Percentiles rank a stretch among this genome's conserved stretches.
Conservation (phyloP, 2,797 vertebrate genomes). For the Ptychadena robeensis region DNA sequence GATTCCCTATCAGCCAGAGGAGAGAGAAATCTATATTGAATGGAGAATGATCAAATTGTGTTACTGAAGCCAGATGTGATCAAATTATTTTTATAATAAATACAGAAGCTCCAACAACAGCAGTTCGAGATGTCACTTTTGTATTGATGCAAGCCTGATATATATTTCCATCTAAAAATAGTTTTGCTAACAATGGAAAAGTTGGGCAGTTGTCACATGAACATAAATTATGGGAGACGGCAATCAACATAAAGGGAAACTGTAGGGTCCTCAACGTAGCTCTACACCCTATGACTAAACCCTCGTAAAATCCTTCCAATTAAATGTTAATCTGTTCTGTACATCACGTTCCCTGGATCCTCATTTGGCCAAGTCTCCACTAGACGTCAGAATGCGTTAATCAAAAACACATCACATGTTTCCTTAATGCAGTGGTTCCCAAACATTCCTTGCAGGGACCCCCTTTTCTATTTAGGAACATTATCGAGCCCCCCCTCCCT, state of each 20-base stretch:
- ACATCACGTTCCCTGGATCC: too few relatives aligned
- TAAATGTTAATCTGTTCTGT: too few relatives aligned
- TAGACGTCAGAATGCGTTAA: too few relatives aligned
- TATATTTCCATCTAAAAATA: neutral
- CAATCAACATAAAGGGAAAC: neutral
- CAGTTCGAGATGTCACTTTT: neutral
- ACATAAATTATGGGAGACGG: neutral
- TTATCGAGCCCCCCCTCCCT: too few relatives aligned
- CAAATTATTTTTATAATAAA: conserved; percentile 13
- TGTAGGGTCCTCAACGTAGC: too few relatives aligned
- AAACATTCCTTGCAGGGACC: too few relatives aligned
- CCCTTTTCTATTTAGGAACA: too few relatives aligned
- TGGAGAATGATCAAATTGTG: conserved; percentile 3
- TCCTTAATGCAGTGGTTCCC: too few relatives aligned
- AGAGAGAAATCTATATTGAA: neutral
- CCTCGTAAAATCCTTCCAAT: too few relatives aligned
- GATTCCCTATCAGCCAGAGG: neutral
- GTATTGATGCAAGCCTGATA: neutral
- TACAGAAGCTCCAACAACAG: neutral
- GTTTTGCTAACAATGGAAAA: neutral
- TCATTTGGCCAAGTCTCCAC: too few relatives aligned
- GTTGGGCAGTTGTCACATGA: neutral
- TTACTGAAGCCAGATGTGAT: conserved; percentile 1
- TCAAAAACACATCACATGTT: too few relatives aligned
- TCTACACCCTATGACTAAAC: too few relatives aligned